A percentile compares a stretch with the other conserved stretches of the same genome.
These are phyloP conservation scores for Spilarctia lutea DNA, from an alignment of 2,888 invertebrate species.

Conservation along the genomic window DNA sequence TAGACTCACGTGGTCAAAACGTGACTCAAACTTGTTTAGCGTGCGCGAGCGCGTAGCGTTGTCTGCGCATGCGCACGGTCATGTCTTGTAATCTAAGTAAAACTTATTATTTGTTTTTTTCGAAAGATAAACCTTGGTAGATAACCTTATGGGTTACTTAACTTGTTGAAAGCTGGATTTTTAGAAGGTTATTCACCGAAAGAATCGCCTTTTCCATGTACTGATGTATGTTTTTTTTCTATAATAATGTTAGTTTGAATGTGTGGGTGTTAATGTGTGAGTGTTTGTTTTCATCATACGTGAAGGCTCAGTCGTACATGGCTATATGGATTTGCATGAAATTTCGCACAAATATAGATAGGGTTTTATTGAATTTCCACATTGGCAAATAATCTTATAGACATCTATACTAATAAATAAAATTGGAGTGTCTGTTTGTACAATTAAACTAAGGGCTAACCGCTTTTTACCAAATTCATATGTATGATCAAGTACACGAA, in stretches of 20 bases:
- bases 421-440: too few relatives aligned
- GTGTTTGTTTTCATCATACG: background rate
- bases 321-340: too few relatives aligned
- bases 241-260: background rate
- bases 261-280: background rate
- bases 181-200: background rate
- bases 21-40: constrained; percentile 21
- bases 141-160: background rate
- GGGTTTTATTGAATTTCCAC: too few relatives aligned
- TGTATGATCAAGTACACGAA: too few relatives aligned
- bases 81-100: constrained; percentile 4
- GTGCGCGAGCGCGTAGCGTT: background rate
- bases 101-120: background rate
- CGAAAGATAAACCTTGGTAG: background rate
- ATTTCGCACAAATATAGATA: background rate
- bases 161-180: background rate
- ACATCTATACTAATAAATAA: too few relatives aligned
- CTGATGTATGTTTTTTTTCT: background rate
- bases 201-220: background rate
- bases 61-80: constrained; percentile 1
- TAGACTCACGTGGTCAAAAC: constrained; percentile 38
- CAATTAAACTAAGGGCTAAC: too few relatives aligned
- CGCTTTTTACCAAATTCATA: too few relatives aligned
- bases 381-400: too few relatives aligned
- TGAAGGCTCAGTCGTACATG: background rate